phyloP scores from a whole-genome alignment of 2,113 vertebrate species.

The Epinephelus moara region DNA sequence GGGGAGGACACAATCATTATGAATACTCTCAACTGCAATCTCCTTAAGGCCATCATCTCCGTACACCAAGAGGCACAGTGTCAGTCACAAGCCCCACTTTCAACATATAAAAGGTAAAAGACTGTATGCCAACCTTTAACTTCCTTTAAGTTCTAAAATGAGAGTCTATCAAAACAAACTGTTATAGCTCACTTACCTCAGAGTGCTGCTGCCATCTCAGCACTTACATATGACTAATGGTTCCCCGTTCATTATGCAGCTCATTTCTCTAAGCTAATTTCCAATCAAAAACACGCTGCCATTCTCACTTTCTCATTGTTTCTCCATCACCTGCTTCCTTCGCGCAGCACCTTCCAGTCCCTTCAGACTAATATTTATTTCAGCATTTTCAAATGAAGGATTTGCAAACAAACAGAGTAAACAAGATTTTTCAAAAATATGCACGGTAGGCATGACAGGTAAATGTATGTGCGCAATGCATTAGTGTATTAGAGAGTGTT shows the following conservation, averaged over 20 bases:
- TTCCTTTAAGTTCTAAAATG: not conserved
- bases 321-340: constrained; percentile 33
- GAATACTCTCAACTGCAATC: constrained; percentile 4
- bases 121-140: not conserved
- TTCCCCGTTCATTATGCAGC: constrained; percentile 38
- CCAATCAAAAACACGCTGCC: constrained; percentile 37
- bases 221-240: constrained; percentile 18
- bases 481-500: not conserved
- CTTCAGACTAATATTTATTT: constrained; percentile 11
- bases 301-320: constrained; percentile 24
- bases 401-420: constrained; percentile 33
- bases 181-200: not conserved
- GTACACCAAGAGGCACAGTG: not conserved
- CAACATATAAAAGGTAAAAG: constrained; percentile 1
- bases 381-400: constrained; percentile 9
- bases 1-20: not conserved
- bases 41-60: not conserved
- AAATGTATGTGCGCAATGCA: not conserved
- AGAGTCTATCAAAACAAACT: not conserved
- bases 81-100: not conserved
- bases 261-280: constrained; percentile 46
- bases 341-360: not conserved
- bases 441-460: not conserved
- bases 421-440: constrained; percentile 13
- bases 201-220: constrained; percentile 29